Conservation (phyloP, 2,113 vertebrate genomes). For the Clarias macrocephalus region DNA sequence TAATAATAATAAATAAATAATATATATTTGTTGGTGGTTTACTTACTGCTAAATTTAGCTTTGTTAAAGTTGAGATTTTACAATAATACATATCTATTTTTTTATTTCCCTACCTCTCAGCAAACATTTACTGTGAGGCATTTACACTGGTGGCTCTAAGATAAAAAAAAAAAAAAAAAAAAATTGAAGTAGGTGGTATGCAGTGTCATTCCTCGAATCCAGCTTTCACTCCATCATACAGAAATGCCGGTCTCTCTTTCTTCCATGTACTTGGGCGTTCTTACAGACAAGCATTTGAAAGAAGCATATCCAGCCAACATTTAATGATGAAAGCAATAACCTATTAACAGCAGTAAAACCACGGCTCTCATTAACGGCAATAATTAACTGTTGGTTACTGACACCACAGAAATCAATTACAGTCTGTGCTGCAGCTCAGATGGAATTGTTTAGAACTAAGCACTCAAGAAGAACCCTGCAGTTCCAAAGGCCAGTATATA, state of each 20-base stretch:
- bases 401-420: slow-evolving; percentile 34
- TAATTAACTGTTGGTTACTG: slow-evolving; percentile 47
- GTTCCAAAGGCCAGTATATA: not conserved
- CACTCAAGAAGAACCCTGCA: not conserved
- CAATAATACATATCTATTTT: not conserved
- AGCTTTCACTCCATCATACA: slow-evolving; percentile 3
- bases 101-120: not conserved
- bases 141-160: not conserved
- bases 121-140: not conserved
- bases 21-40: not conserved
- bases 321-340: slow-evolving; percentile 44
- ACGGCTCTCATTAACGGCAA: slow-evolving; percentile 37
- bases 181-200: not conserved
- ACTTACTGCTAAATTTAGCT: slow-evolving; percentile 3
- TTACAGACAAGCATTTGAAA: slow-evolving; percentile 10
- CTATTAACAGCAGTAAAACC: slow-evolving; percentile 47
- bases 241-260: slow-evolving; percentile 8
- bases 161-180: not conserved
- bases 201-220: slow-evolving; percentile 1
- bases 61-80: not conserved
- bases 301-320: slow-evolving; percentile 38
- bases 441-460: not conserved
- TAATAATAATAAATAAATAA: too few species aligned
- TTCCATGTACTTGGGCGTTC: slow-evolving; percentile 14
- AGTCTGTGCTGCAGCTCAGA: slow-evolving; percentile 3